phyloP scores from a whole-genome alignment of 2,797 vertebrate species.

The Fistularia tabacaria region DNA sequence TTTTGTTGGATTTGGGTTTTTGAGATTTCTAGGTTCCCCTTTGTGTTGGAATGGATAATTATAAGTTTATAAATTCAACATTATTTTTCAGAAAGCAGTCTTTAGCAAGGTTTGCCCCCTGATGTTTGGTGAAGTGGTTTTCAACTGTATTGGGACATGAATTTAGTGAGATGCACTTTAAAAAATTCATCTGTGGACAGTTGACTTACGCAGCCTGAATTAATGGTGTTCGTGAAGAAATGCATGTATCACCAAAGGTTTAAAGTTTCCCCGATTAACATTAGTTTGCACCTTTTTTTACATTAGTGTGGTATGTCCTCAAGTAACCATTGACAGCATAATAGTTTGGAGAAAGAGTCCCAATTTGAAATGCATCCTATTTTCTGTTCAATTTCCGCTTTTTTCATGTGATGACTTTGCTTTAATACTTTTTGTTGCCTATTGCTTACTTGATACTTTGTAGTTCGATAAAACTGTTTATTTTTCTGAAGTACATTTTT shows the following conservation, averaged over 20 bases:
- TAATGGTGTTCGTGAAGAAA: background rate
- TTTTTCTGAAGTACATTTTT: background rate
- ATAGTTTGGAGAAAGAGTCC: conserved; percentile 8
- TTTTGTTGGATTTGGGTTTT: conserved; percentile 23
- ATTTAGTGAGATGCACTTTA: no score
- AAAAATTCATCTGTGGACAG: no score
- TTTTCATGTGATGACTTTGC: no score
- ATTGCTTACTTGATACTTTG: no score
- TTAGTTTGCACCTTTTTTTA: background rate
- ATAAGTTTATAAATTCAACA: conserved; percentile 40
- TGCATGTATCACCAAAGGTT: background rate
- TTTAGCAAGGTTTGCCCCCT: conserved; percentile 28
- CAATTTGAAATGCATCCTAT: conserved; percentile 13
- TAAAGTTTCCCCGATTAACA: background rate
- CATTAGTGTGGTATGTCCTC: background rate
- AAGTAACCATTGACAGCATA: background rate
- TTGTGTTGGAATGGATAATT: conserved; percentile 36
- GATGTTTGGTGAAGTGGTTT: conserved; percentile 5
- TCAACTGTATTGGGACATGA: conserved; percentile 4
- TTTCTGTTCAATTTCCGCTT: conserved; percentile 42
- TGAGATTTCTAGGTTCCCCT: conserved; percentile 32
- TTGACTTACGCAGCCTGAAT: background rate
- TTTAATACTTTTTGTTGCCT: conserved; percentile 8
- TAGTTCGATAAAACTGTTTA: no score
- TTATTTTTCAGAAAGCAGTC: conserved; percentile 27